Percentiles rank a stretch among this genome's conserved stretches.
phyloP scores from a whole-genome alignment of 2,797 vertebrate genomes.

The Masticophis lateralis region DNA sequence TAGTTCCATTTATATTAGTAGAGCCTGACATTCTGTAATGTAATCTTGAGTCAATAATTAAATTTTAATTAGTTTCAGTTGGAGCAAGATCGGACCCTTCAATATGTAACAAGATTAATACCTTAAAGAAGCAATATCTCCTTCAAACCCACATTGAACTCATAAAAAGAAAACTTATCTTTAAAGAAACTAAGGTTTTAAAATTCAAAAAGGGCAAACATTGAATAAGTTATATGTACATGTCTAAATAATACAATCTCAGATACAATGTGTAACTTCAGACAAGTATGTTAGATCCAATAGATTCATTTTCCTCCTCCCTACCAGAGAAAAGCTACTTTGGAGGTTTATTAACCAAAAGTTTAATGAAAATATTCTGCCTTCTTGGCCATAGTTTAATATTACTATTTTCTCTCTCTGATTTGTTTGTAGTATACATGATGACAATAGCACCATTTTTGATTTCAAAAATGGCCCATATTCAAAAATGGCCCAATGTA shows the following conservation, averaged over 20 bases:
- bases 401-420: background rate
- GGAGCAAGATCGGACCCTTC: background rate
- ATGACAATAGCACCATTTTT: background rate
- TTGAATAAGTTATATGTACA: background rate
- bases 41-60: constrained; percentile 1
- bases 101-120: background rate
- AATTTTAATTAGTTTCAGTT: background rate
- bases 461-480: background rate
- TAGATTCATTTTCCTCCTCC: background rate
- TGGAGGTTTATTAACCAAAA: background rate
- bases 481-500: background rate
- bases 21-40: background rate
- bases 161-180: background rate
- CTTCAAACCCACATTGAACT: background rate
- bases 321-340: background rate
- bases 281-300: background rate
- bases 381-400: background rate
- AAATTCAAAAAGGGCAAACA: background rate
- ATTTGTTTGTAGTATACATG: background rate
- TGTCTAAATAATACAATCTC: background rate
- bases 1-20: constrained; percentile 2
- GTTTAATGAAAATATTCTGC: background rate
- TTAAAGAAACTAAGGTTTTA: background rate
- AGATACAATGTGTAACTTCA: background rate
- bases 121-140: background rate